phyloP scores from a whole-genome alignment of 2,888 invertebrate genomes.

The Unio pictorum region DNA sequence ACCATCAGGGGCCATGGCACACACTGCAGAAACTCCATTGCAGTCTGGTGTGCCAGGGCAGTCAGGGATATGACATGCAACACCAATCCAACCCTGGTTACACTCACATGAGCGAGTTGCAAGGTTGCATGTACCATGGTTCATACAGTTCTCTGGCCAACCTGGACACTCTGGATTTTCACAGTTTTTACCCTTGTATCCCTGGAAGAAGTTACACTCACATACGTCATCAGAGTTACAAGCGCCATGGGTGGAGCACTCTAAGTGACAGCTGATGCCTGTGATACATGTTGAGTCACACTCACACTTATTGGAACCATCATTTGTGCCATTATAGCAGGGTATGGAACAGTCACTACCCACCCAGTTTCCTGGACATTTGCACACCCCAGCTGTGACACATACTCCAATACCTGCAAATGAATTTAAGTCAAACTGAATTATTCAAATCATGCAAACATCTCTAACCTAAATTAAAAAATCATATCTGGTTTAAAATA shows the following conservation, averaged over 20 bases:
- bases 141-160: constrained; percentile 52
- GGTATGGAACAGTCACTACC: constrained; percentile 46
- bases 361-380: constrained; percentile 36
- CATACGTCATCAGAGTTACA: constrained; percentile 45
- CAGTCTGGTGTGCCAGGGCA: constrained; percentile 52
- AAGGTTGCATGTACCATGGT: constrained; percentile 55
- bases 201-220: constrained; percentile 46
- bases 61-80: constrained; percentile 50
- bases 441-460: neutral
- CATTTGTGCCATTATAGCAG: constrained; percentile 51
- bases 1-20: constrained; percentile 31
- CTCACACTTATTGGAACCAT: constrained; percentile 35
- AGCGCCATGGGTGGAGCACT: constrained; percentile 43
- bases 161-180: constrained; percentile 51
- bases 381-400: constrained; percentile 39
- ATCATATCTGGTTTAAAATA: no score
- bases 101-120: constrained; percentile 44
- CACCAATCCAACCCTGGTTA: constrained; percentile 49
- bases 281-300: constrained; percentile 38
- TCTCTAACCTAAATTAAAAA: no score
- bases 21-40: constrained; percentile 41
- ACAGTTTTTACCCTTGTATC: constrained; percentile 49
- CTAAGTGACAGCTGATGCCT: constrained; percentile 35
- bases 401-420: constrained; percentile 45
- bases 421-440: neutral